Conservation (phyloP, 1,140 invertebrate genomes). For the Harlomillsia oculata region DNA sequence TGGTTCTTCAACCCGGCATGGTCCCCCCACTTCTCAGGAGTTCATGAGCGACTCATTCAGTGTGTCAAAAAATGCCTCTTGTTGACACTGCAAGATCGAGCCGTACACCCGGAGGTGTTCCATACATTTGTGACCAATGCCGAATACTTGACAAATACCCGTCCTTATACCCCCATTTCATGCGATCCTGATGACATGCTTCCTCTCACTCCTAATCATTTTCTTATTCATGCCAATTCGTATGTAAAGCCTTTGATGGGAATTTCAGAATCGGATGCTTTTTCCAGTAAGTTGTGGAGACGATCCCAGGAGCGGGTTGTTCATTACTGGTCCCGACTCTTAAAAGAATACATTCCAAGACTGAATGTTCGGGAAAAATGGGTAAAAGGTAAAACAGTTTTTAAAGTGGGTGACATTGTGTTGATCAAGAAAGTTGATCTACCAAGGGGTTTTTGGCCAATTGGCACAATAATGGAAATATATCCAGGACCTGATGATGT, state of each 20-base stretch:
- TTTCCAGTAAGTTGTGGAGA: not conserved
- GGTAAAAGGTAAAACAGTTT: not conserved
- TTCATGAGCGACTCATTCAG: not conserved
- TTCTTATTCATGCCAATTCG: no score
- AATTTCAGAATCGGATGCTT: not conserved
- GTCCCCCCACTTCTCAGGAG: not conserved
- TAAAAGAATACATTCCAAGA: not conserved
- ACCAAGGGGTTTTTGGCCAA: not conserved
- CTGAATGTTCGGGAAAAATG: not conserved
- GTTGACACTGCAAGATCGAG: not conserved
- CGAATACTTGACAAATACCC: not conserved
- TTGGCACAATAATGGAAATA: not conserved
- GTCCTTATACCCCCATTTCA: not conserved
- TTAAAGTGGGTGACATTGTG: not conserved
- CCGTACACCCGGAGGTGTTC: not conserved
- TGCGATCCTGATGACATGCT: no score
- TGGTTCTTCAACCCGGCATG: not conserved
- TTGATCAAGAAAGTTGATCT: not conserved
- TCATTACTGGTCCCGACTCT: not conserved
- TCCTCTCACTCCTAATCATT: no score
- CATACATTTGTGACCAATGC: not conserved
- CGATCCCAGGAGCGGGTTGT: not conserved
- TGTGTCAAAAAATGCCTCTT: not conserved
- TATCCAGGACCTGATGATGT: not conserved
- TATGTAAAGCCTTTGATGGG: not conserved